Conservation (phyloP, 2,797 vertebrate genomes). For the Gallinago stenura region DNA sequence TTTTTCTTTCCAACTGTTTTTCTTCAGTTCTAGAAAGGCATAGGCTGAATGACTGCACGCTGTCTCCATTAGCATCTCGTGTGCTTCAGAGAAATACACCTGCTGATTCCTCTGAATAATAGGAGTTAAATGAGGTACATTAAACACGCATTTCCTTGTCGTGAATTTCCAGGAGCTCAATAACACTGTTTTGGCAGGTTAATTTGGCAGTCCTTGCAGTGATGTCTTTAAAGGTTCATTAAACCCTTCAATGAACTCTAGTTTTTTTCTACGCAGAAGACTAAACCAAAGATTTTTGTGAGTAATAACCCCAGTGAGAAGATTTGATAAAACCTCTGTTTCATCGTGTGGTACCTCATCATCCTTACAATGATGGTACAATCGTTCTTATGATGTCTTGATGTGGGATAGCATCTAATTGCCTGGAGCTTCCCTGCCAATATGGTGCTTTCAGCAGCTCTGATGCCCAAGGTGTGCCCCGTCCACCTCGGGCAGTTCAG, state of each 20-base stretch:
- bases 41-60: background rate
- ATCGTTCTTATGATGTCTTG: background rate
- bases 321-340: too few relatives aligned
- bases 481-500: fast-evolving
- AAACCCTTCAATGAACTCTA: background rate
- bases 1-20: background rate
- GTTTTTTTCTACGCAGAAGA: background rate
- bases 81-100: conserved; percentile 26
- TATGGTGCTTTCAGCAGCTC: background rate
- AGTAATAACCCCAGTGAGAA: background rate
- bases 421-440: background rate
- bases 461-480: background rate
- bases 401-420: background rate
- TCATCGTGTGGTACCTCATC: too few relatives aligned
- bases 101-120: conserved; percentile 31
- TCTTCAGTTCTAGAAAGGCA: background rate
- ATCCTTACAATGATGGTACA: too few relatives aligned
- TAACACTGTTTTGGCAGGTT: conserved; percentile 38
- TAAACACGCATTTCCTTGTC: background rate
- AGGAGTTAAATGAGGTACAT: conserved; percentile 13
- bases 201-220: background rate
- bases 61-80: background rate
- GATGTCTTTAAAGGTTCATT: conserved; percentile 28
- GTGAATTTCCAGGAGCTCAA: conserved; percentile 15
- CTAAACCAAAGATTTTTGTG: background rate